Evolutionary conservation across 1,140 invertebrate genomes (phyloP), one percentile per base, ranked within the genome.

Genomic region (Pollicipes pollicipes): DNA sequence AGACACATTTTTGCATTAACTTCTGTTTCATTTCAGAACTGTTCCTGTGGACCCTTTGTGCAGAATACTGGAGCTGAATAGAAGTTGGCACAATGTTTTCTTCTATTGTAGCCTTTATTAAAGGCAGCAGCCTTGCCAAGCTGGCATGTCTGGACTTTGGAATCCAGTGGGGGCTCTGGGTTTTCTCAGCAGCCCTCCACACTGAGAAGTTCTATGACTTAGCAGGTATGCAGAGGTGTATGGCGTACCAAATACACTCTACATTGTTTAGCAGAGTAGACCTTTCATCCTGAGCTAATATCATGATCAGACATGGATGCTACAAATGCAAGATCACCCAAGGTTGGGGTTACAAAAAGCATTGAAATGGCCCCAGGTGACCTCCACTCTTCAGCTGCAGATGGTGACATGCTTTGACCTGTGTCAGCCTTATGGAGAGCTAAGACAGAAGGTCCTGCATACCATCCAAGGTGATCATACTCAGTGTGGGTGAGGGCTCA

Each of bases 181-280:
- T 73, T 0, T 70, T 78, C 16, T 77, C 81, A 21, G 74, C 76
- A 17, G 68, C 72, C 0, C 74, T 81, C 0, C 77, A 79, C 72
- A 81, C 81, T 16, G 81, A 82, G 74, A 82, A 81, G 70, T 81
- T 81, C 71, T 82, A 81, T 73, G 80, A 81, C 74, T 71, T 82
- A 64, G 77, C 79, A 73, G 80, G 81, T 81, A 74, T n/a, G n/a
- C n/a, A 68, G 63, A 26, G 31, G 3, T 16, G 32, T 16, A 35
- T 35, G 32, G 4, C 32, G 16, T n/a, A n/a, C n/a, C n/a, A n/a
- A n/a, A n/a, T n/a, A n/a, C n/a, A n/a, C n/a, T n/a, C n/a, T n/a
- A n/a, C n/a, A 16, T 35, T 35, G 32, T 35, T 16, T 6, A 35
- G 4, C 32, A 35, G 32, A 6, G 32, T 6, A 35, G 4, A 6